These are phyloP conservation scores for Hyposoter didymator DNA, from an alignment of 2,888 invertebrate species.

Conservation along the genomic window DNA sequence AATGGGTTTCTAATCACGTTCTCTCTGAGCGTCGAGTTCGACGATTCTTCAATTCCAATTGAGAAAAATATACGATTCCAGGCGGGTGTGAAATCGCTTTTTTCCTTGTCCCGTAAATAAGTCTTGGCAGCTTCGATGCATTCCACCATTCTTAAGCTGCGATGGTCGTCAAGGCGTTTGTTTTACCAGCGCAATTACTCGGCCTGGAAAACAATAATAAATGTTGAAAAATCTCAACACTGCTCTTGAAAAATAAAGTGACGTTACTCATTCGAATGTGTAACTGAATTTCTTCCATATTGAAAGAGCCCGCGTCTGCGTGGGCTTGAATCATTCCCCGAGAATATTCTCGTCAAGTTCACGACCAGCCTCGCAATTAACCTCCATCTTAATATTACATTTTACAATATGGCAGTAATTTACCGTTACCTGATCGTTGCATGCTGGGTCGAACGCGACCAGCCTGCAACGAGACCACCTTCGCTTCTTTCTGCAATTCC, in stretches of 20 bases:
- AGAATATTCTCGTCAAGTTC: neutral
- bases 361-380: conserved; percentile 41
- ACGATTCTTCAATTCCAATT: conserved; percentile 52
- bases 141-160: conserved; percentile 74
- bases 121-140: conserved; percentile 60
- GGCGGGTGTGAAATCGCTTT: conserved; percentile 8
- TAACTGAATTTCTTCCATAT: neutral
- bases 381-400: conserved; percentile 31
- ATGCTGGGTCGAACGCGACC: conserved; percentile 82
- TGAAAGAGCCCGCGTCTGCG: neutral
- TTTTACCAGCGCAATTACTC: conserved; percentile 72
- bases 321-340: neutral
- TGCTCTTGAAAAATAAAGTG: neutral
- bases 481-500: conserved; percentile 77
- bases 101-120: conserved; percentile 36
- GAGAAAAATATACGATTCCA: conserved; percentile 22
- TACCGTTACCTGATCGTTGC: conserved; percentile 80
- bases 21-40: conserved; percentile 21
- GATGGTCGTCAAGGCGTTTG: conserved; percentile 79
- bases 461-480: conserved; percentile 80
- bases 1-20: conserved; percentile 39
- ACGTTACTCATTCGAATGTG: neutral
- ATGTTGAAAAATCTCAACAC: conserved; percentile 29
- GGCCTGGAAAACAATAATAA: conserved; percentile 70
- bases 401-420: neutral